Conservation (phyloP, 2,888 invertebrate species). For the Stenichneumon culpator region DNA sequence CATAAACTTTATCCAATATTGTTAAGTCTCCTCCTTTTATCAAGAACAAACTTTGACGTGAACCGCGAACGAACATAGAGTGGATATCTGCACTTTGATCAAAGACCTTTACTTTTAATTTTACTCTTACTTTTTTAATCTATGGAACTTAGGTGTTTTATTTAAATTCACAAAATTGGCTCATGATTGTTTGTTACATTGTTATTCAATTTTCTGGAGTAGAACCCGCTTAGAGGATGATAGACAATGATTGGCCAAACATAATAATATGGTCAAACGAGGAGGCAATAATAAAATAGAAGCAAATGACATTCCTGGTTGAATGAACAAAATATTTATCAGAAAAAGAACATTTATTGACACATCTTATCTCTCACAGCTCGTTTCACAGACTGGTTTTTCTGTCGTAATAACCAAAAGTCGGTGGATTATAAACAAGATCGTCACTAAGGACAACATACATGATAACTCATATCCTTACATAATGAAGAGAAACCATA, state of each 20-base stretch:
- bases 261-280: too few relatives aligned
- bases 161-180: not conserved
- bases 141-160: not conserved
- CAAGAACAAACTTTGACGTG: not conserved
- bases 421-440: too few relatives aligned
- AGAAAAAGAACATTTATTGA: not conserved
- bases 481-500: too few relatives aligned
- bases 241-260: too few relatives aligned
- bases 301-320: too few relatives aligned
- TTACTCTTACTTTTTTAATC: not conserved
- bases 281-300: too few relatives aligned
- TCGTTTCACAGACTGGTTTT: not conserved
- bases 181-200: not conserved
- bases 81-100: not conserved
- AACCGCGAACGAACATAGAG: not conserved
- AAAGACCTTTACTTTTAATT: not conserved
- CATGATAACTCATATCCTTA: too few relatives aligned
- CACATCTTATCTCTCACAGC: not conserved
- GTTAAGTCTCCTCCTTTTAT: constrained; percentile 8
- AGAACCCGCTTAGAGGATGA: too few relatives aligned
- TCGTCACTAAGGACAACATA: too few relatives aligned
- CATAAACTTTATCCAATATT: constrained; percentile 44
- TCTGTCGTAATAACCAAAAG: not conserved
- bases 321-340: not conserved
- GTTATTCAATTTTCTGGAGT: not conserved